These are phyloP conservation scores for Avahi laniger DNA, from an alignment of 2,797 vertebrate genomes.

Conservation along the genomic window DNA sequence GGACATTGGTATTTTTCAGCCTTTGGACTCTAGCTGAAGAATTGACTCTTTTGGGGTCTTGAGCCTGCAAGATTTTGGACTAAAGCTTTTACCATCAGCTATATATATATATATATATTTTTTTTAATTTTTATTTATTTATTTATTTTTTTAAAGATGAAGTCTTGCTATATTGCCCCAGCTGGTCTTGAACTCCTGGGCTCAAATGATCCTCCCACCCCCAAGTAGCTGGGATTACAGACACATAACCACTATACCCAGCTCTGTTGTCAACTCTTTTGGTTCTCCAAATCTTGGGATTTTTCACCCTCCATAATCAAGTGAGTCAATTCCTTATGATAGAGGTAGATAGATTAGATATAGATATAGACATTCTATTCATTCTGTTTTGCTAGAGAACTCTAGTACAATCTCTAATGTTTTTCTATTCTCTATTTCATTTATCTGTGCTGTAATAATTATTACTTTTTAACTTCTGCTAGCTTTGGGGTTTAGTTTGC, in stretches of 20 bases:
- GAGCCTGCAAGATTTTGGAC: neutral
- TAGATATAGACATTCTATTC: neutral
- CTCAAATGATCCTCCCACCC: no score
- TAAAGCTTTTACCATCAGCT: neutral
- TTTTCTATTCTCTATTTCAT: neutral
- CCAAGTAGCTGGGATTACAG: no score
- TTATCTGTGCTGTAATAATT: neutral
- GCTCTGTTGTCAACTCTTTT: neutral
- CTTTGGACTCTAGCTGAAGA: neutral
- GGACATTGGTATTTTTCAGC: neutral
- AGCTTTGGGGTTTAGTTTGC: neutral
- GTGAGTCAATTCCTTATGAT: neutral
- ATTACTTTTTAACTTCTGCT: neutral
- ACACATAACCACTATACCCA: no score
- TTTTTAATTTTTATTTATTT: no score
- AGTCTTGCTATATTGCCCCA: no score
- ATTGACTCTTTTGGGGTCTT: neutral
- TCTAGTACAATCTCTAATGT: neutral
- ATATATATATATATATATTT: no score
- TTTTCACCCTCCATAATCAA: neutral
- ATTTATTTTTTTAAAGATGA: no score
- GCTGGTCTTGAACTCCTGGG: no score
- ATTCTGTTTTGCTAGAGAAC: neutral
- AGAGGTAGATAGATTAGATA: neutral
- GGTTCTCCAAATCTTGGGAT: neutral